Base-by-base conservation (phyloP, 2,113 vertebrate species). In the Stegastes partitus region DNA sequence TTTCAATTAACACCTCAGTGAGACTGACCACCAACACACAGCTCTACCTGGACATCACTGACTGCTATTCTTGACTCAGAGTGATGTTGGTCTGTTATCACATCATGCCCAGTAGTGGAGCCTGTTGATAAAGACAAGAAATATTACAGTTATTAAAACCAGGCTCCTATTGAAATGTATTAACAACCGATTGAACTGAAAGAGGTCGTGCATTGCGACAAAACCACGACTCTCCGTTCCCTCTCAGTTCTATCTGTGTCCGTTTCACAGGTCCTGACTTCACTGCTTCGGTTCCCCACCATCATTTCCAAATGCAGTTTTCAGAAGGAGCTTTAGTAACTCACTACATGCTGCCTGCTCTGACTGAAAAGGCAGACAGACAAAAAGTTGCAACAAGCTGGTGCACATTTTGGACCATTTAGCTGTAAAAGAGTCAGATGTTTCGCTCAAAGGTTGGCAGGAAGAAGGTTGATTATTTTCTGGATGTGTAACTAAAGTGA, bases 1-100 rank as follows among this genome's bases (percentile, higher is more conserved):
- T 76, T 77, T 74, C 51, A 81, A 67, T 81, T 78, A 86, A 80
- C 51, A 68, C 73, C 53, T 77, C 26, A 39, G 61, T 37, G 66
- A 74, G 77, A 49, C 59, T 42, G 58, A 72, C 59, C 56, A 44
- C 58, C 25, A 22, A 7, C 64, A 57, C 23, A 61, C 22, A 0
- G 53, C 51, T 61, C 28, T 61, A 62, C 42, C 53, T 18, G 5
- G 37, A 22, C 61, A 44, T 65, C 31, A 51, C 0, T 62, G 66
- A 25, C 44, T 70, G 31, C 64, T 74, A 68, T 51, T 71, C 68
- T 7, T 34, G 31, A 34, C n/a, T n/a, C n/a, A n/a, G n/a, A n/a
- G n/a, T n/a, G n/a, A n/a, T n/a, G n/a, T n/a, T n/a, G n/a, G n/a
- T n/a, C n/a, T n/a, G n/a, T n/a, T n/a, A n/a, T n/a, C n/a, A n/a